Conservation (phyloP, 2,113 vertebrate genomes). For the Psophia crepitans region DNA sequence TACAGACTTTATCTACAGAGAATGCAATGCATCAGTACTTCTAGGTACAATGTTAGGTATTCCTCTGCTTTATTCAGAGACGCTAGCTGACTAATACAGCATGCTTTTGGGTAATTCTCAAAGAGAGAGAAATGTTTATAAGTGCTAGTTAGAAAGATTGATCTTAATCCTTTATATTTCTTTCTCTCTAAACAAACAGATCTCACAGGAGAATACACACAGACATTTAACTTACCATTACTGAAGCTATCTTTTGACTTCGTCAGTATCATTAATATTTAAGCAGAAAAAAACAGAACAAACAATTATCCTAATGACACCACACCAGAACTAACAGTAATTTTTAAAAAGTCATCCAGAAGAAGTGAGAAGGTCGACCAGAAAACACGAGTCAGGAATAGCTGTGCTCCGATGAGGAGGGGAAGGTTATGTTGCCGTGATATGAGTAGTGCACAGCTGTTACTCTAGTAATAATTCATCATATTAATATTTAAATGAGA, state of each 20-base stretch:
- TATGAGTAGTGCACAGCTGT: constrained; percentile 68
- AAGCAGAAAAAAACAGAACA: constrained; percentile 37
- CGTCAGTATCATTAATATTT: constrained; percentile 53
- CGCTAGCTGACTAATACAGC: neutral
- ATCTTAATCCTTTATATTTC: neutral
- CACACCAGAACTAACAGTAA: constrained; percentile 32
- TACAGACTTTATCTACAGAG: neutral
- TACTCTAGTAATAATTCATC: constrained; percentile 66
- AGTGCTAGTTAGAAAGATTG: neutral
- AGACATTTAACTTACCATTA: constrained; percentile 63
- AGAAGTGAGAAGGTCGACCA: constrained; percentile 50
- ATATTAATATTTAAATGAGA: constrained; percentile 73
- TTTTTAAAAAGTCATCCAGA: constrained; percentile 40
- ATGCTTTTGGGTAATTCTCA: neutral
- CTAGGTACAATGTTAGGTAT: neutral
- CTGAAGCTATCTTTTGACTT: constrained; percentile 49
- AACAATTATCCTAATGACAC: constrained; percentile 19
- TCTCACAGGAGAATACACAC: neutral
- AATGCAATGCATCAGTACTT: neutral
- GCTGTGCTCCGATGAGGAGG: constrained; percentile 37
- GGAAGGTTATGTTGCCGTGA: constrained; percentile 64
- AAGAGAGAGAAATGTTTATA: neutral
- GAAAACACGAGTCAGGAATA: constrained; percentile 61
- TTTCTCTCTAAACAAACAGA: neutral
- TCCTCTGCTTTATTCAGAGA: neutral